Base-by-base conservation (phyloP, 2,888 invertebrate species). In the Myopa testacea region DNA sequence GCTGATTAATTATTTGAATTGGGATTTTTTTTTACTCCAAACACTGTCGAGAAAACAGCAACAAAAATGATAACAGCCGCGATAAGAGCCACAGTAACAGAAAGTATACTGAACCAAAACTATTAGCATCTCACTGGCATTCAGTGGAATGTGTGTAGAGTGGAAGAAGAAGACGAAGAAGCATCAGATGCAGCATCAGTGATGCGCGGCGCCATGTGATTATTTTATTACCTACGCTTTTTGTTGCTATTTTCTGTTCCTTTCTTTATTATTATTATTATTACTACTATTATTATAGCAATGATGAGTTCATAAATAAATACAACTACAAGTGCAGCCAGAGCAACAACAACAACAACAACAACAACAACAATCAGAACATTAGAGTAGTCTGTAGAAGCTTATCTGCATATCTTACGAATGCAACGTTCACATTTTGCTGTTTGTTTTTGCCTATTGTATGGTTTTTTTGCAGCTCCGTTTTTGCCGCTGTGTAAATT, bases 281-380 rank as follows among this genome's bases (percentile, higher is more conserved):
- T 69, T 69, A n/a, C n/a, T n/a, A n/a, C n/a, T n/a, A 37, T 34
- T 67, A 8, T 67, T 67, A 60, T 71, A 60, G 72, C 52, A 50
- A n/a, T 50, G 75, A 50, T 50, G 71, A 62, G 60, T 81, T 82
- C 82, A 84, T 81, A 77, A 81, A 79, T 72, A 71, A 68, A 62
- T 37, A 68, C 52, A 55, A 72, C 58, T 45, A 58, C 45, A 45
- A 45, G 45, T 45, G 26, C 40, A 71, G 38, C 7, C 26, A 50
- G 4, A 71, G 19, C 63, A 60, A 75, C 58, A 78, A 74, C 60
- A 60, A 73, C 26, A 69, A 65, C 50, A 72, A 71, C 67, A 65
- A 73, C 26, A 69, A 65, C 50, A 72, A 71, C 67, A 65, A 74
- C 45, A 82, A 75, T 79, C 77, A 77, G 26, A 34, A 55, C 4